Evolutionary conservation across 2,888 invertebrate species (phyloP).

Genomic region (Sylvicola cinctus): DNA sequence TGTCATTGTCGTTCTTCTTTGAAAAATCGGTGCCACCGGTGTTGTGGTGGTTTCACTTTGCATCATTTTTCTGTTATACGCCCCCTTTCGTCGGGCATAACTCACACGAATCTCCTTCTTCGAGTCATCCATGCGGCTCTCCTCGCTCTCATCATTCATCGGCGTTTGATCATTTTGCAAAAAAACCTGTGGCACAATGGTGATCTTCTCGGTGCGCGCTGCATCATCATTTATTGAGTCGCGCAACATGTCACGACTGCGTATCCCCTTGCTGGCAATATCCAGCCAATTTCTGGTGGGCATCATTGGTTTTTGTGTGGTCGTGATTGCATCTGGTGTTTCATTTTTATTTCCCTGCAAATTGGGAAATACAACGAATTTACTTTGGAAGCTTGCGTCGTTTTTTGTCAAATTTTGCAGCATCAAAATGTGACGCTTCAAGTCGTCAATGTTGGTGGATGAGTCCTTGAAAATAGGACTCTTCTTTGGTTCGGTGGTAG

Average conservation of each 20-base stretch:
- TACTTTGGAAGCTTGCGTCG: constrained; percentile 23
- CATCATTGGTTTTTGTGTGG: neutral
- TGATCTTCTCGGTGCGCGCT: constrained; percentile 14
- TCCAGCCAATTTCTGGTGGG: too few relatives aligned
- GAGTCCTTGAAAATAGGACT: constrained; percentile 12
- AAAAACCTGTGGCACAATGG: constrained; percentile 21
- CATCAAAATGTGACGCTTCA: constrained; percentile 24
- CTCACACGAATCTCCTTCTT: constrained; percentile 8
- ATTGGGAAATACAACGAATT: constrained; percentile 25
- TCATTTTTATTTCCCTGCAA: constrained; percentile 15
- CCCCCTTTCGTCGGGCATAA: constrained; percentile 7
- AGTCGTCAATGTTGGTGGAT: constrained; percentile 23
- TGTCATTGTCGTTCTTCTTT: too few relatives aligned
- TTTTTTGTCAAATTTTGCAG: constrained; percentile 24
- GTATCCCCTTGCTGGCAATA: constrained; percentile 12
- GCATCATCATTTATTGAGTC: constrained; percentile 10
- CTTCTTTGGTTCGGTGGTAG: constrained; percentile 10
- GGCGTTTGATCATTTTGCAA: constrained; percentile 19
- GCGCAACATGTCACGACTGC: constrained; percentile 12
- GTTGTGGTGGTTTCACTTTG: constrained; percentile 9
- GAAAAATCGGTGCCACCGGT: constrained; percentile 7
- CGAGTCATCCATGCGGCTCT: constrained; percentile 4
- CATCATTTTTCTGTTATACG: too few relatives aligned
- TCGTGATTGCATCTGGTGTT: constrained; percentile 6
- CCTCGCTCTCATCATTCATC: constrained; percentile 11